phyloP scores from a whole-genome alignment of 2,888 invertebrate genomes.

The Oligia strigilis region DNA sequence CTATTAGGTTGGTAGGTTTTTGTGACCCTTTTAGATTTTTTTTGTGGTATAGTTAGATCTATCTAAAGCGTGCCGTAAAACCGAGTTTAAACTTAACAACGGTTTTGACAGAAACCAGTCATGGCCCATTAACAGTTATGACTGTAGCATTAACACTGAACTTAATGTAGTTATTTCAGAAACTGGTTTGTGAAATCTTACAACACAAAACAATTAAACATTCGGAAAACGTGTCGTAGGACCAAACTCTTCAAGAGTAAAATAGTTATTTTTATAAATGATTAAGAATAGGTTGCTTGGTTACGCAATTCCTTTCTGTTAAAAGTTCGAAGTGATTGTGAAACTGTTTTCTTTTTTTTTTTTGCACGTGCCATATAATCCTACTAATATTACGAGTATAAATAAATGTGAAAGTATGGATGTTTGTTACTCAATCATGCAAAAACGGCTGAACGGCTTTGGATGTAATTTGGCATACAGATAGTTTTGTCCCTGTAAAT shows the following conservation, averaged over 20 bases:
- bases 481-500: no score
- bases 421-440: no score
- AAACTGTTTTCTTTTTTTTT: not conserved
- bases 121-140: not conserved
- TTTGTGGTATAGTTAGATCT: not conserved
- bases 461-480: no score
- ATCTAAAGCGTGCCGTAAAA: not conserved
- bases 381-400: no score
- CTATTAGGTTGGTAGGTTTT: not conserved
- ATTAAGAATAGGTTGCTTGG: not conserved
- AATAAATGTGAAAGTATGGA: no score
- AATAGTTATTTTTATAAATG: not conserved
- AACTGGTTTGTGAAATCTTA: conserved; percentile 4
- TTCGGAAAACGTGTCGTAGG: not conserved
- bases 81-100: not conserved
- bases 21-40: not conserved
- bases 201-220: no score
- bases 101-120: not conserved
- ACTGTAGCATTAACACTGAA: not conserved
- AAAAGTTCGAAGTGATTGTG: not conserved
- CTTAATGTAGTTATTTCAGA: not conserved
- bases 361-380: no score
- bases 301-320: not conserved
- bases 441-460: no score
- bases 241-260: not conserved